Base-by-base conservation (phyloP, 2,888 invertebrate genomes). In the Drosophila macrothrix region DNA sequence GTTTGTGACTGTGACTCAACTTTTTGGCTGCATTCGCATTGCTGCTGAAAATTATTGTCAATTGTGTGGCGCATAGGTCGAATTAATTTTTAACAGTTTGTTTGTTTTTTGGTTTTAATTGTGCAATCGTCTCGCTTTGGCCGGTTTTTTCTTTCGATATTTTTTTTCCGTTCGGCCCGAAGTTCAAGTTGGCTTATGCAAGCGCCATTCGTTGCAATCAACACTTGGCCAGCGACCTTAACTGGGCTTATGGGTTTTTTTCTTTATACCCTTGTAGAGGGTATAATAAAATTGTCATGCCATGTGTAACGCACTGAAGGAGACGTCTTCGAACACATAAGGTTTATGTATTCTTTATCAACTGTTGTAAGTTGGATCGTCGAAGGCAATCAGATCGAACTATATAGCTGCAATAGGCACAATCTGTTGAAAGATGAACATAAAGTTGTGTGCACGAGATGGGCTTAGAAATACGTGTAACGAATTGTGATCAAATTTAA, bases 1-100 rank as follows among this genome's bases (percentile, higher is more conserved):
- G 78, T 78, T 90, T 89, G 87, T 87, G 89, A 82, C 35, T 35
- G 82, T 90, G 90, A 88, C 90, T 89, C 90, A 90, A 85, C 90
- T 90, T 82, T 85, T 83, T 69, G 74, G 55, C 55, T 71, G 59
- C 73, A 62, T 66, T 78, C 65, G 37, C 53, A 62, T 64, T 66
- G 76, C 49, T 63, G 72, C 3, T 59, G 56, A 65, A 85, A 90
- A 86, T 87, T 76, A 86, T 90, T 87, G 86, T 90, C 86, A 86
- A 83, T 90, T 86, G 83, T 85, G 25, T 50, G 85, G 54, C 55
- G 73, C 88, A 88, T 79, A 79, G 84, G 85, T 73, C 59, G 75
- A 59, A 84, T 80, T 90, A 73, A 88, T 83, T 82, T 88, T 31
- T 55, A 76, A 70, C 69, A 68, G 70, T 88, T 67, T 64, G 69